These are phyloP conservation scores for Epinotia ramella DNA, from an alignment of 2,888 invertebrate genomes.

Conservation along the genomic window DNA sequence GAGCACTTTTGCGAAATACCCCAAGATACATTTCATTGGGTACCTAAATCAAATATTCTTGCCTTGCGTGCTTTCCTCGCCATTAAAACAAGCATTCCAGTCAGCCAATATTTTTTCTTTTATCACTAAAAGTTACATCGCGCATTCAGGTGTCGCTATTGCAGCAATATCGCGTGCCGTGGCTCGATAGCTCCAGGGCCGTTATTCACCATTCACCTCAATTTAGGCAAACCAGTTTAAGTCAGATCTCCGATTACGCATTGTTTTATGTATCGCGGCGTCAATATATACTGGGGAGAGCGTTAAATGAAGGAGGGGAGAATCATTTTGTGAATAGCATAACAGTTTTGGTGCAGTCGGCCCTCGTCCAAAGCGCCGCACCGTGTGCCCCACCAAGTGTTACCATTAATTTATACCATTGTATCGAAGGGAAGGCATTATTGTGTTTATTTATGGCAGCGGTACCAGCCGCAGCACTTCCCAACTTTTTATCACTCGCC, in stretches of 20 bases:
- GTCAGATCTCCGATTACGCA: not conserved
- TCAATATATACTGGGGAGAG: not conserved
- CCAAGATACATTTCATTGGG: not conserved
- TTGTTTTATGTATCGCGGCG: not conserved
- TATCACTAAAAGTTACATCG: not conserved
- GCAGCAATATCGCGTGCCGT: conserved; percentile 70
- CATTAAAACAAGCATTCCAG: conserved; percentile 2
- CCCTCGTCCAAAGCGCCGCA: conserved; percentile 61
- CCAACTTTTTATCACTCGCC: conserved; percentile 43
- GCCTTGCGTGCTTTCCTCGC: not conserved
- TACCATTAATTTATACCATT: conserved; percentile 71
- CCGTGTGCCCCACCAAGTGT: conserved; percentile 71
- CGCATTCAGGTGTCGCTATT: conserved; percentile 57
- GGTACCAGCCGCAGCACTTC: conserved; percentile 58
- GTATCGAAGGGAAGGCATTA: conserved; percentile 52
- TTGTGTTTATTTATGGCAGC: conserved; percentile 61
- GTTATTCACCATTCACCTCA: conserved; percentile 1
- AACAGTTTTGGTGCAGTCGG: conserved; percentile 61
- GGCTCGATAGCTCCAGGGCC: conserved; percentile 52
- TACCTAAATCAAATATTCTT: not conserved
- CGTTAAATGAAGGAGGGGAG: not conserved
- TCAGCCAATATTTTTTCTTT: not conserved
- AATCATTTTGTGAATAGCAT: not conserved
- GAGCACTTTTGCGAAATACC: not conserved
- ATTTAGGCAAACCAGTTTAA: not conserved